Percentiles rank a stretch among this genome's conserved stretches.
Evolutionary conservation across 1,140 invertebrate genomes (phyloP).

Genomic region (Microplitis mediator): DNA sequence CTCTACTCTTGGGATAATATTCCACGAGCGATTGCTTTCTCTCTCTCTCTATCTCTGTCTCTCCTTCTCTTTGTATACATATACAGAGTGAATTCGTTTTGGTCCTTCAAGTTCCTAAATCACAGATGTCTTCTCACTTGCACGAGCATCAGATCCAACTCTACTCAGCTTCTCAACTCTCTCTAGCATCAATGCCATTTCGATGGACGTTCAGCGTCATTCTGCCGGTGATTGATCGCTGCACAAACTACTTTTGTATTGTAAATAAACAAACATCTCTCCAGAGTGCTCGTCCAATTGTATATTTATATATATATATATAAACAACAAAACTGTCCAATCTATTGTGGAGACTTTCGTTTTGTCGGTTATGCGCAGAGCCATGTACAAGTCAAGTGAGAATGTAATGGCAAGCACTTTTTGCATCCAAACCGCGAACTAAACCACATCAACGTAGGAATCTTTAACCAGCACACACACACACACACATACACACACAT

Average conservation of each 20-base stretch:
- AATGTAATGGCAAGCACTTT: background rate
- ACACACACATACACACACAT: background rate
- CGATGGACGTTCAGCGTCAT: constrained; percentile 9
- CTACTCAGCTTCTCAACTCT: no score
- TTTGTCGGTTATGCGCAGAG: background rate
- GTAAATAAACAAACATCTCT: constrained; percentile 7
- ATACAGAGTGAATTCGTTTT: constrained; percentile 1
- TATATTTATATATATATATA: background rate
- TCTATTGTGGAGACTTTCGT: background rate
- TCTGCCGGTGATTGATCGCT: constrained; percentile 2
- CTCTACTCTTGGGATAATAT: background rate
- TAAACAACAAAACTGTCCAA: background rate
- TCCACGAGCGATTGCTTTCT: background rate
- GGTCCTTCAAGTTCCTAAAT: constrained; percentile 14
- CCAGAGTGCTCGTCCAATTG: background rate
- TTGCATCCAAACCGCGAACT: background rate
- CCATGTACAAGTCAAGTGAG: background rate
- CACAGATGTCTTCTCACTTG: background rate
- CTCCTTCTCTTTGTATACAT: background rate
- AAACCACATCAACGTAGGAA: background rate
- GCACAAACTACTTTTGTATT: constrained; percentile 11
- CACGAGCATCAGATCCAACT: background rate
- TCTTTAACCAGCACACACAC: background rate
- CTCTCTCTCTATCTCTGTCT: background rate
- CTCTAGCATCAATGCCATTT: background rate